These are phyloP conservation scores for Mola mola DNA, from an alignment of 2,113 vertebrate species.

Conservation along the genomic window DNA sequence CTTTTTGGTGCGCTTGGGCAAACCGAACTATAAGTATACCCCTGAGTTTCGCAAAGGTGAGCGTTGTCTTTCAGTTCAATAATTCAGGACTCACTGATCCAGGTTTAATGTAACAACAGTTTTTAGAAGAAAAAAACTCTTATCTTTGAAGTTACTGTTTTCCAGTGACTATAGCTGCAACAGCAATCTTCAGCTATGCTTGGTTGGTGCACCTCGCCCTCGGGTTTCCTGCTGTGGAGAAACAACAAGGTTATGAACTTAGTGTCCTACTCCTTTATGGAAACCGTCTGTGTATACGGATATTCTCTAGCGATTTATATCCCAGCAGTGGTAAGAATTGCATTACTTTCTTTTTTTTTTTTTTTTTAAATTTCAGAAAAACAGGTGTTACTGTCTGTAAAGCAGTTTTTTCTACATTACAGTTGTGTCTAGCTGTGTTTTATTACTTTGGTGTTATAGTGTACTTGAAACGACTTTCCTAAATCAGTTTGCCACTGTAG, in stretches of 20 bases:
- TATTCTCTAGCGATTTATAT: slow-evolving; percentile 96
- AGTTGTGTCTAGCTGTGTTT: background rate
- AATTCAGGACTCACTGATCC: background rate
- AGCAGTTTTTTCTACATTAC: background rate
- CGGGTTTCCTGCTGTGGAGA: slow-evolving; percentile 93
- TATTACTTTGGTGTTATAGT: too few relatives aligned
- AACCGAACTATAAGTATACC: slow-evolving; percentile 87
- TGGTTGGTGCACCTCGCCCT: slow-evolving; percentile 94
- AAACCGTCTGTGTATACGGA: slow-evolving; percentile 95
- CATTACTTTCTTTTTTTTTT: too few relatives aligned
- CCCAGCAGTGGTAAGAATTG: slow-evolving; percentile 89
- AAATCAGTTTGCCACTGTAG: too few relatives aligned
- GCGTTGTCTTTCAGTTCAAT: background rate
- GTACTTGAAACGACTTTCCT: too few relatives aligned
- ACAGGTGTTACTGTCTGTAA: background rate
- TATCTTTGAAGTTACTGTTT: slow-evolving; percentile 24
- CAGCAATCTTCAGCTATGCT: slow-evolving; percentile 91
- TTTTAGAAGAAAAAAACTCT: background rate
- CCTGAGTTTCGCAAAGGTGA: slow-evolving; percentile 95
- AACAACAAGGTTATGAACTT: slow-evolving; percentile 91
- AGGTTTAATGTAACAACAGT: background rate
- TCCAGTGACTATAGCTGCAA: slow-evolving; percentile 94
- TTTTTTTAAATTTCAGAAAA: background rate
- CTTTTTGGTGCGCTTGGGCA: slow-evolving; percentile 86
- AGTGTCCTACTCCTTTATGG: slow-evolving; percentile 94